These are phyloP conservation scores for Thysanoteuthis rhombus DNA, from an alignment of 2,888 invertebrate species.

Conservation along the genomic window DNA sequence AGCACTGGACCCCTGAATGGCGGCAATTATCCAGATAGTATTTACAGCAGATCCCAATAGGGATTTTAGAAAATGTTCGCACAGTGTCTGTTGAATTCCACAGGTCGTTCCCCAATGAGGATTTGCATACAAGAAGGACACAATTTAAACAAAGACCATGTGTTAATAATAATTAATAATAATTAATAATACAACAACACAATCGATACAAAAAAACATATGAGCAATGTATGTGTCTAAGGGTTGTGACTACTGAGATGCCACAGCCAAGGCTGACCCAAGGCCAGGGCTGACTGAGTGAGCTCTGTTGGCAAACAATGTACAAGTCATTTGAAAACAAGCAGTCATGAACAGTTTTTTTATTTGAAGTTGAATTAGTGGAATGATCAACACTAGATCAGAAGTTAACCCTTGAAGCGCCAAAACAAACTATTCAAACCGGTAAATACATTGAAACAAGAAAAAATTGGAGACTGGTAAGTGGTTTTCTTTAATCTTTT, in stretches of 20 bases:
- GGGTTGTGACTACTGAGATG: background rate
- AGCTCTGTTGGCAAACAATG: background rate
- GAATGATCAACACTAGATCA: background rate
- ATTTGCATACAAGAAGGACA: background rate
- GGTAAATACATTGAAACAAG: slow-evolving; percentile 12
- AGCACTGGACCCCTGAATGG: too few relatives aligned
- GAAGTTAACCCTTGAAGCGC: background rate
- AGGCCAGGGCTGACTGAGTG: too few relatives aligned
- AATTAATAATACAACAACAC: background rate
- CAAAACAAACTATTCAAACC: slow-evolving; percentile 12
- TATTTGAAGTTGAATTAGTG: slow-evolving; percentile 12
- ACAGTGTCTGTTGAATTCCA: background rate
- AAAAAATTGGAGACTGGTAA: slow-evolving; percentile 12
- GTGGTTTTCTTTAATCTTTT: background rate
- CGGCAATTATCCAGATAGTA: background rate
- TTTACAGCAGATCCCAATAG: background rate
- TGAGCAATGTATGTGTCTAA: background rate
- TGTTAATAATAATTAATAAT: background rate
- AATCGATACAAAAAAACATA: background rate
- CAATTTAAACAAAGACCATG: background rate
- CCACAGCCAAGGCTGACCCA: too few relatives aligned
- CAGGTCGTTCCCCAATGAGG: background rate
- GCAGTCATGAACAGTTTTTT: slow-evolving; percentile 12
- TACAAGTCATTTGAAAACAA: background rate
- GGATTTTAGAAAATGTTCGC: background rate